phyloP scores from a whole-genome alignment of 2,797 vertebrate species.

The Cyprinella venusta region DNA sequence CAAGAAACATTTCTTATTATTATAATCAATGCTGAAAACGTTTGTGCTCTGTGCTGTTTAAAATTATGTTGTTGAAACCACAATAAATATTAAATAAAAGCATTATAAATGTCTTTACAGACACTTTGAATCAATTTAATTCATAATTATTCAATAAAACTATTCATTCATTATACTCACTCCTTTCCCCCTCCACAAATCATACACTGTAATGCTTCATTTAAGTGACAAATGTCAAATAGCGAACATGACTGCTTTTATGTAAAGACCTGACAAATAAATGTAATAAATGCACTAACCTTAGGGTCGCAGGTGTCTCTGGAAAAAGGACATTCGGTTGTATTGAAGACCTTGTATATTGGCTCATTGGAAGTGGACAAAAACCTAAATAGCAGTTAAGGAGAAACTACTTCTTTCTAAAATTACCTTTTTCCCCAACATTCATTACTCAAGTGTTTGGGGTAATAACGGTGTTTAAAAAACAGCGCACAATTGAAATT shows the following conservation, averaged over 20 bases:
- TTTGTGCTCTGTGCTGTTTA: background rate
- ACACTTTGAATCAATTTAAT: background rate
- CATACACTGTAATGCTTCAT: background rate
- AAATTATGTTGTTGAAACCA: background rate
- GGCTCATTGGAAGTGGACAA: conserved; percentile 92
- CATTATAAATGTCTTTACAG: background rate
- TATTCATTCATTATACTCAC: background rate
- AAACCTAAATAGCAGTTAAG: conserved; percentile 85
- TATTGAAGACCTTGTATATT: conserved; percentile 91
- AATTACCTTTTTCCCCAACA: background rate
- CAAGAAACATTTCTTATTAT: background rate
- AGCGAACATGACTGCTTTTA: background rate
- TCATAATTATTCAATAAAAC: background rate
- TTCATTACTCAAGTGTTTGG: background rate
- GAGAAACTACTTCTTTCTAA: conserved; percentile 49
- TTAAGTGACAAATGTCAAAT: background rate
- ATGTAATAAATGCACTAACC: conserved; percentile 70
- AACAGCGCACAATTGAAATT: background rate
- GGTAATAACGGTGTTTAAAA: background rate
- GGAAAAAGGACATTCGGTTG: conserved; percentile 68
- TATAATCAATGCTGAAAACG: background rate
- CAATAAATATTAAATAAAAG: background rate
- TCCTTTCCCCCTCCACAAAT: too few species aligned
- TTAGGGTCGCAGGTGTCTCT: conserved; percentile 83
- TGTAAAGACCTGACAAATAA: background rate